Percentiles rank a stretch among this genome's conserved stretches.
Conservation (phyloP, 2,888 invertebrate genomes). For the Archaeoteleia sp. region DNA sequence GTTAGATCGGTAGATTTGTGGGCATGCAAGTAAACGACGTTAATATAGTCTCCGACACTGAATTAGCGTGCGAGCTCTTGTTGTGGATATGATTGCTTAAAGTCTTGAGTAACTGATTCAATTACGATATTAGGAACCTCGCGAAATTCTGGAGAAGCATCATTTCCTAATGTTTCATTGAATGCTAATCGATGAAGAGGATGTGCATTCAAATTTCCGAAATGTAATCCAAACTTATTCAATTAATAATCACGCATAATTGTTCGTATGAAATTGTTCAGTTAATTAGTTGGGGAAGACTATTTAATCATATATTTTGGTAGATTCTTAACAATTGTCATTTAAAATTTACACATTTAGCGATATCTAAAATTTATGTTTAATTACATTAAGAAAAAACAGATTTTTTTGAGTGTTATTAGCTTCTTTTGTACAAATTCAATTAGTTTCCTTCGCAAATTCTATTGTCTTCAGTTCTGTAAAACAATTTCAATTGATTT, state of each 20-base stretch:
- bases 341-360: too few relatives aligned
- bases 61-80: slow-evolving; percentile 26
- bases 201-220: slow-evolving; percentile 11
- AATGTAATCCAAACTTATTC: slow-evolving; percentile 44
- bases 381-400: too few relatives aligned
- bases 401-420: too few relatives aligned
- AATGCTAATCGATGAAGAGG: slow-evolving; percentile 38
- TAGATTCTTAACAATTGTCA: too few relatives aligned
- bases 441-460: too few relatives aligned
- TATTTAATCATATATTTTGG: too few relatives aligned
- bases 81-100: slow-evolving; percentile 22
- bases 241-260: slow-evolving; percentile 32
- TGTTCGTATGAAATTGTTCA: slow-evolving; percentile 35
- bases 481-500: too few relatives aligned
- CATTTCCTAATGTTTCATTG: slow-evolving; percentile 48
- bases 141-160: slow-evolving; percentile 42
- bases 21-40: slow-evolving; percentile 39
- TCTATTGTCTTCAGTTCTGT: too few relatives aligned
- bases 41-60: slow-evolving; percentile 20
- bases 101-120: slow-evolving; percentile 51
- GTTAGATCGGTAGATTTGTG: slow-evolving; percentile 34
- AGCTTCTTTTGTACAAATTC: too few relatives aligned
- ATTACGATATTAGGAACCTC: slow-evolving; percentile 45
- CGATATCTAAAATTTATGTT: too few relatives aligned
- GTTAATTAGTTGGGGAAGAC: slow-evolving; percentile 21